A percentile compares a stretch with the other conserved stretches of the same genome.
phyloP scores from a whole-genome alignment of 1,140 invertebrate species.

The Monochamus saltuarius region DNA sequence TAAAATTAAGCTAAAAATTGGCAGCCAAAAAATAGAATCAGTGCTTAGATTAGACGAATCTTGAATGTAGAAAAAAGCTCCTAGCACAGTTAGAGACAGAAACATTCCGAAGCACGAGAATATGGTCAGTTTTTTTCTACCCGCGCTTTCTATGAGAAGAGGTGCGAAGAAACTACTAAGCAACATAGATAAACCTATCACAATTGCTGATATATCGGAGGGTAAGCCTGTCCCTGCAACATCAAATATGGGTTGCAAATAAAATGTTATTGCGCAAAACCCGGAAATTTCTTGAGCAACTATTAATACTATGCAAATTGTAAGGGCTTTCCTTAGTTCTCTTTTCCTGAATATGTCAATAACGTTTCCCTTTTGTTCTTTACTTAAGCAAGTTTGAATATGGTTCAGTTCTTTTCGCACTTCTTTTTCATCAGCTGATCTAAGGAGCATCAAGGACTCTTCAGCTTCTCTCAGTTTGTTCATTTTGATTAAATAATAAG shows the following conservation, averaged over 20 bases:
- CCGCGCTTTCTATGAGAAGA: conserved; percentile 70
- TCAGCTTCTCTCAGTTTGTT: conserved; percentile 61
- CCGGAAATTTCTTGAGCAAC: conserved; percentile 82
- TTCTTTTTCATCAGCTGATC: conserved; percentile 52
- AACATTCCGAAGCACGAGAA: conserved; percentile 65
- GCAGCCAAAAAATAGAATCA: conserved; percentile 32
- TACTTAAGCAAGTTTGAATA: conserved; percentile 39
- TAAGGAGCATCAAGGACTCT: conserved; percentile 61
- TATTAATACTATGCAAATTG: conserved; percentile 77
- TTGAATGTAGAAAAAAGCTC: conserved; percentile 35
- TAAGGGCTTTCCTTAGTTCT: conserved; percentile 64
- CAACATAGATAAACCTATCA: conserved; percentile 72
- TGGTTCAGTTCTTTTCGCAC: conserved; percentile 62
- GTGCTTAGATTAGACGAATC: conserved; percentile 20
- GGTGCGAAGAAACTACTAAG: conserved; percentile 64
- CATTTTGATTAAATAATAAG: conserved; percentile 65
- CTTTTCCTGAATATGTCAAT: conserved; percentile 57
- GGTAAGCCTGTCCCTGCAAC: conserved; percentile 60
- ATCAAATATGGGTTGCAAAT: conserved; percentile 71
- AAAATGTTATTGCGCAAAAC: conserved; percentile 81
- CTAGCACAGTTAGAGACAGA: conserved; percentile 32
- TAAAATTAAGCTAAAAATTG: conserved; percentile 25
- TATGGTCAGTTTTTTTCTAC: conserved; percentile 69
- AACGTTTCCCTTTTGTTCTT: conserved; percentile 51
- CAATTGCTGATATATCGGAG: conserved; percentile 63